Percentiles rank a stretch among this genome's conserved stretches.
phyloP scores from a whole-genome alignment of 2,113 vertebrate genomes.

The Cephalopterus ornatus region DNA sequence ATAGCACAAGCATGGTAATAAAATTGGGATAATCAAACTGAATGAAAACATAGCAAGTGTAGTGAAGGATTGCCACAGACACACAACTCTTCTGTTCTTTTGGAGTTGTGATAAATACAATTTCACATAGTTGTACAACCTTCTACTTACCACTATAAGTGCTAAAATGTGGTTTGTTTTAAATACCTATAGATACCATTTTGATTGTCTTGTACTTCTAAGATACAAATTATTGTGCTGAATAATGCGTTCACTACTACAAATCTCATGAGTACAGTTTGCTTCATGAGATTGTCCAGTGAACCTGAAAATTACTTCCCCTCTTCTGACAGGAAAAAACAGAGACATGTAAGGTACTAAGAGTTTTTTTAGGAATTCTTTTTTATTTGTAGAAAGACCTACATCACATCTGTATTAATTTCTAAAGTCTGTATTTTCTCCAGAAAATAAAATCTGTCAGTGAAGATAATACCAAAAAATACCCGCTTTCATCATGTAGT shows the following conservation, averaged over 20 bases:
- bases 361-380: background rate
- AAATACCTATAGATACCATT: background rate
- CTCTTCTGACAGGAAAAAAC: background rate
- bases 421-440: background rate
- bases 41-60: background rate
- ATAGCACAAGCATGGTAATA: background rate
- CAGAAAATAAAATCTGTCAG: slow-evolving; percentile 3
- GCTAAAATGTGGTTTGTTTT: background rate
- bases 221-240: background rate
- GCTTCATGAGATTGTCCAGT: background rate
- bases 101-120: background rate
- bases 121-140: background rate
- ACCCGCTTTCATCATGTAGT: background rate
- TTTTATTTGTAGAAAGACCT: background rate
- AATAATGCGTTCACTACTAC: background rate
- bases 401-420: background rate
- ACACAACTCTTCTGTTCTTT: background rate
- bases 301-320: background rate
- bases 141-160: background rate
- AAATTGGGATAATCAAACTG: background rate
- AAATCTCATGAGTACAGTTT: background rate
- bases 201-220: background rate
- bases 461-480: background rate
- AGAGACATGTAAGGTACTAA: background rate
- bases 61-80: background rate